Evolutionary conservation across 2,113 vertebrate species (phyloP).

Genomic region (Chascanopsetta lugubris): DNA sequence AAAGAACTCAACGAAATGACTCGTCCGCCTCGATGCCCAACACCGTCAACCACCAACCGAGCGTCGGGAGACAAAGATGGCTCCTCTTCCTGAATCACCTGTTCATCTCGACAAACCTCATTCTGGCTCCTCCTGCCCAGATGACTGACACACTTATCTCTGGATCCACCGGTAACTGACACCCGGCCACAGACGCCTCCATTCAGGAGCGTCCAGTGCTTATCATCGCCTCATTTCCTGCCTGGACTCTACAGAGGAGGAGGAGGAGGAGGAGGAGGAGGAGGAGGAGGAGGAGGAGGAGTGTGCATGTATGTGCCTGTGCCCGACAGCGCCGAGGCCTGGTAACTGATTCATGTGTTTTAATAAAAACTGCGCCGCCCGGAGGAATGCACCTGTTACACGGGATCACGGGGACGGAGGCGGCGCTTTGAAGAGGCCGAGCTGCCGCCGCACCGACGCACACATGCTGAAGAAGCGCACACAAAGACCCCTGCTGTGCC

Average conservation of each 20-base stretch:
- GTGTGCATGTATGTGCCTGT: background rate
- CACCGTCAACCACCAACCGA: no score
- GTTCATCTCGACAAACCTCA: conserved; percentile 35
- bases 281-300: no score
- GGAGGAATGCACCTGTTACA: conserved; percentile 66
- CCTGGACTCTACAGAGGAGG: conserved; percentile 1
- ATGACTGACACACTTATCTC: conserved; percentile 25
- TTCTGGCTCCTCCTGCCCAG: no score
- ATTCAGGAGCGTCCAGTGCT: conserved; percentile 42
- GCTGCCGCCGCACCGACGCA: conserved; percentile 17
- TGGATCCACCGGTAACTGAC: conserved; percentile 33
- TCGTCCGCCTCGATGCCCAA: no score
- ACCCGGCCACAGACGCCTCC: conserved; percentile 28
- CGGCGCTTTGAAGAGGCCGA: conserved; percentile 25
- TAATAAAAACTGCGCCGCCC: conserved; percentile 46
- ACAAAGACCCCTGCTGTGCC: background rate
- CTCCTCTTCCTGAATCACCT: conserved; percentile 39
- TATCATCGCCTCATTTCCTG: conserved; percentile 16
- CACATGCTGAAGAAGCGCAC: conserved; percentile 23
- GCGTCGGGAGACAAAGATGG: no score
- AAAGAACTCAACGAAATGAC: no score
- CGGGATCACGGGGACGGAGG: conserved; percentile 31
- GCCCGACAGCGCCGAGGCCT: background rate
- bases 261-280: no score
- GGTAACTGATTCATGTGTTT: conserved; percentile 54